A percentile compares a stretch with the other conserved stretches of the same genome.
Evolutionary conservation across 2,797 vertebrate species (phyloP).

Genomic region (Rhodeus uyekii): DNA sequence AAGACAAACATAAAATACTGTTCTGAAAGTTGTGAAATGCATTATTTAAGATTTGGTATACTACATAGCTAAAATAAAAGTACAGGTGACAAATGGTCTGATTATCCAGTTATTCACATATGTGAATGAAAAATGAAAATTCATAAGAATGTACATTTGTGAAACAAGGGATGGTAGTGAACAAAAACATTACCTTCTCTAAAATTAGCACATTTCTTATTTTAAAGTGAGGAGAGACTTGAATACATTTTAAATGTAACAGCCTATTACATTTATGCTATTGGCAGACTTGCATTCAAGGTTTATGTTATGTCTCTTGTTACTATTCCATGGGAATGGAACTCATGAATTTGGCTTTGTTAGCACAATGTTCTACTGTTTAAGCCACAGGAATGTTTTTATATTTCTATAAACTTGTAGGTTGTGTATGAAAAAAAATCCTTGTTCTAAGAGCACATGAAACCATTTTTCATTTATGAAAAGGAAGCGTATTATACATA

Average conservation of each 20-base stretch:
- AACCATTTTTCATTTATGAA: not conserved
- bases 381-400: not conserved
- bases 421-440: not conserved
- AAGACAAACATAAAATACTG: not conserved
- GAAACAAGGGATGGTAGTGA: not conserved
- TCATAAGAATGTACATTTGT: not conserved
- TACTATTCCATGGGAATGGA: not conserved
- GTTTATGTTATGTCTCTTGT: not conserved
- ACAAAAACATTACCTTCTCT: not conserved
- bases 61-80: not conserved
- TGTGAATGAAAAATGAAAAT: not conserved
- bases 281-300: not conserved
- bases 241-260: too few species aligned
- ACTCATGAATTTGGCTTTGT: not conserved
- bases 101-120: not conserved
- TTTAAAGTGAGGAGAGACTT: not conserved
- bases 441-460: not conserved
- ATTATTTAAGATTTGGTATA: not conserved
- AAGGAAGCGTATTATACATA: constrained; percentile 37
- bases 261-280: not conserved
- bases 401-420: not conserved
- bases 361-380: not conserved
- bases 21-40: not conserved
- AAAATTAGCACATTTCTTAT: not conserved
- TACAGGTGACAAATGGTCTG: not conserved